Base-by-base conservation (phyloP, 1,140 invertebrate genomes). In the Lethocerus indicus region DNA sequence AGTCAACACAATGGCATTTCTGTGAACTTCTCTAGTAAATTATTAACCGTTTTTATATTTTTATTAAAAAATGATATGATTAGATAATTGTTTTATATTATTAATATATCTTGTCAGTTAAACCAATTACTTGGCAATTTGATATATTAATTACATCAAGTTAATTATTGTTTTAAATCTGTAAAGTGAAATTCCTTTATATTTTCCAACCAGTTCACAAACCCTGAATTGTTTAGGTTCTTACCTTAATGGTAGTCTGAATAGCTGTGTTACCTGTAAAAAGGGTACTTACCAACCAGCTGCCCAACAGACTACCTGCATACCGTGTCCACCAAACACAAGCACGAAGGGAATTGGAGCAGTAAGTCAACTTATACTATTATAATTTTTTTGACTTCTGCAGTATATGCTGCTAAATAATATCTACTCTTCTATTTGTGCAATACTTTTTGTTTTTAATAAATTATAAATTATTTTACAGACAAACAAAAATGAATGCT, bases 251-350 rank as follows among this genome's bases (percentile, higher is more conserved):
- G 78, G 76, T 3, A 85, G 79, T 1, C 67, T 79, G 9, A 91
- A 91, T 61, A 78, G 79, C 51, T 98, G 94, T 63, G 68, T 83
- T 21, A 71, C 79, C 35, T 98, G 94, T 63, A 84, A 87, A 41
- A 85, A 89, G 60, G 90, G 90, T 51, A 91, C 78, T 41, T 98
- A 93, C 62, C 93, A 97, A 63, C 78, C 91, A 5, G 81, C 92
- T 58, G 74, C 81, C 0, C 88, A 93, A 60, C 89, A 95, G 60
- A 87, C 81, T 0, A 72, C 72, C 21, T 97, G 92, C 63, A 74
- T 91, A 43, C 73, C 80, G 18, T 97, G 92, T 62, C 88, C 89
- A 29, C 78, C 84, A 2, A 92, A 95, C 61, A 93, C 89, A 3
- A 94, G 88, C 55, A 95, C 91, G 0, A 83, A 81, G 59, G 76